Percentiles rank a stretch among this genome's conserved stretches.
Conservation (phyloP, 2,113 vertebrate species). For the Empidonax alnorum region DNA sequence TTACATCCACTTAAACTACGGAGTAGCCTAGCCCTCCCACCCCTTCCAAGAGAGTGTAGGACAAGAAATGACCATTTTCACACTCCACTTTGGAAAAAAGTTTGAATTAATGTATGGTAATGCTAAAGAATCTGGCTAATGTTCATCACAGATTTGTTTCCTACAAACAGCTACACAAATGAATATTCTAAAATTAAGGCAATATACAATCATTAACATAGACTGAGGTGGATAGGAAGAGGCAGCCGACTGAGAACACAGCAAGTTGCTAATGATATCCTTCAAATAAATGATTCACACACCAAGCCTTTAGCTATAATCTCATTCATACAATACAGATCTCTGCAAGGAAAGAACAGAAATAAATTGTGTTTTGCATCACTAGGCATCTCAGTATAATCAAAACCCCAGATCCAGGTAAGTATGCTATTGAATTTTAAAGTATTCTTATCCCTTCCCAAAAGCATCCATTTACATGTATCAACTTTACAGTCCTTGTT, state of each 20-base stretch:
- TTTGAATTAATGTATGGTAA: not conserved
- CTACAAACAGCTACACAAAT: not conserved
- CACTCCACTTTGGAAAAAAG: not conserved
- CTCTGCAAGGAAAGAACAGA: not conserved
- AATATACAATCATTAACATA: not conserved
- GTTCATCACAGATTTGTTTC: not conserved
- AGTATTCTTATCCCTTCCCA: not conserved
- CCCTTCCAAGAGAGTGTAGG: not conserved
- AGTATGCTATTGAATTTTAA: not conserved
- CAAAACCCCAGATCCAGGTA: not conserved
- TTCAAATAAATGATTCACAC: not conserved
- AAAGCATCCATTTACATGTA: not conserved
- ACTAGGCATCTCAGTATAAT: not conserved
- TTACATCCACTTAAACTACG: not conserved
- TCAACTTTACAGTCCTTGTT: not conserved
- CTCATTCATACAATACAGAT: not conserved
- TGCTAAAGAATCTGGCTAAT: not conserved
- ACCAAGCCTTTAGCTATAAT: not conserved
- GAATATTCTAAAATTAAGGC: not conserved
- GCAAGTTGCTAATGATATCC: not conserved
- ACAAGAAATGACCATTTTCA: not conserved
- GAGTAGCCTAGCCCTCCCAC: not conserved
- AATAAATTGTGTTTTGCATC: not conserved
- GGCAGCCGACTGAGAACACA: not conserved
- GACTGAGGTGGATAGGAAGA: not conserved